phyloP scores from a whole-genome alignment of 2,113 vertebrate species.

The Catharus fuscescens region DNA sequence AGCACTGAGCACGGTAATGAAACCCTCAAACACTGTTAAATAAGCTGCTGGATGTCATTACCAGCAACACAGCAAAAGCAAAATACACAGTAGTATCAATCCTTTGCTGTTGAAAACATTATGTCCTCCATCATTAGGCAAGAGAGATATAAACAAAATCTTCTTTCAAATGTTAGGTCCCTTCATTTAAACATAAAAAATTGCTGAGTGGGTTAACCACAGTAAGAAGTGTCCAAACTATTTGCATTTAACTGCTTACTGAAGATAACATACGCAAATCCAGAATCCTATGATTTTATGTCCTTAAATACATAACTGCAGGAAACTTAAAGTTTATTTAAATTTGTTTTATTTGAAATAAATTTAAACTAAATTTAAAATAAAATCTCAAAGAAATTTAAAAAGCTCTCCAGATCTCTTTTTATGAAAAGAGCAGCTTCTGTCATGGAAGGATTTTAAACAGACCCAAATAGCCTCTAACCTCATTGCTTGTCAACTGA shows the following conservation, averaged over 20 bases:
- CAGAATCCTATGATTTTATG: neutral
- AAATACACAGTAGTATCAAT: neutral
- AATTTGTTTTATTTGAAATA: neutral
- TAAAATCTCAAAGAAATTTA: neutral
- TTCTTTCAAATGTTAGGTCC: neutral
- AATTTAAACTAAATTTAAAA: neutral
- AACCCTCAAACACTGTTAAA: neutral
- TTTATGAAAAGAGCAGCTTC: neutral
- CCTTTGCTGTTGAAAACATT: neutral
- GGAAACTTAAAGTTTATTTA: neutral
- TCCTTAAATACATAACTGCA: neutral
- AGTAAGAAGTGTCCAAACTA: neutral
- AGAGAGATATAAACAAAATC: neutral
- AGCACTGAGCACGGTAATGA: neutral
- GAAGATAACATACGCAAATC: neutral
- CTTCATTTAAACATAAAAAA: neutral
- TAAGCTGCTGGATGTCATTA: neutral
- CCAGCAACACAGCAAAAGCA: neutral
- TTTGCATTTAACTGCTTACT: neutral
- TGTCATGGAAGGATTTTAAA: slow-evolving; percentile 5
- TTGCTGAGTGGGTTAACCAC: neutral
- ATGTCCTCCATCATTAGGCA: neutral
- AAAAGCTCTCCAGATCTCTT: neutral
- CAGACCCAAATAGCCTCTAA: slow-evolving; percentile 14
- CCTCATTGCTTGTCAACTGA: slow-evolving; percentile 15